phyloP scores from a whole-genome alignment of 2,888 invertebrate genomes.

The Drosophila dives region DNA sequence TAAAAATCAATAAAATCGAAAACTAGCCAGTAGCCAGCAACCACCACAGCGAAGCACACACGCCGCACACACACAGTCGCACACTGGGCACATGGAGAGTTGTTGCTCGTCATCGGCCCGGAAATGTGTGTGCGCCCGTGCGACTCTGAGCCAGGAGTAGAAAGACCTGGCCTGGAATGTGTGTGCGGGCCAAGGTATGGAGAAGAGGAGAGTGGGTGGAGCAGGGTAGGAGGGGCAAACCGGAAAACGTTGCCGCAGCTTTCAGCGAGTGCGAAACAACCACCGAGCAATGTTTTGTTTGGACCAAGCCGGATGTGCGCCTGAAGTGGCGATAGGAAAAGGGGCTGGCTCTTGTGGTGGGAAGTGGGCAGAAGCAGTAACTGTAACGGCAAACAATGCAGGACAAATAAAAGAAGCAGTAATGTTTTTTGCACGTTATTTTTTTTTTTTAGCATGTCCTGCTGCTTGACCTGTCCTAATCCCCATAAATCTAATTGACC shows the following conservation, averaged over 20 bases:
- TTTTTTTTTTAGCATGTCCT: slow-evolving; percentile 50
- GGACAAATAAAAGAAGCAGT: slow-evolving; percentile 25
- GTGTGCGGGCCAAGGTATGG: slow-evolving; percentile 2
- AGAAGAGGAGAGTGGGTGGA: background rate
- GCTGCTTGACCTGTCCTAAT: slow-evolving; percentile 58
- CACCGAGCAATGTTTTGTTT: slow-evolving; percentile 71
- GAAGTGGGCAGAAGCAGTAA: slow-evolving; percentile 1
- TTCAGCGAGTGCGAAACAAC: slow-evolving; percentile 58
- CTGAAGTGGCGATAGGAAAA: slow-evolving; percentile 39
- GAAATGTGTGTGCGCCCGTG: slow-evolving; percentile 59
- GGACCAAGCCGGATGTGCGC: slow-evolving; percentile 55
- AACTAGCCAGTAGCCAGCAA: slow-evolving; percentile 68
- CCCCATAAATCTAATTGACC: slow-evolving; percentile 73
- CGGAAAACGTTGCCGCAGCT: slow-evolving; percentile 62
- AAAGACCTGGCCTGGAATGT: slow-evolving; percentile 26
- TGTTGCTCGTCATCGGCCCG: slow-evolving; percentile 40
- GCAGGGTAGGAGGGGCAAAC: slow-evolving; percentile 36
- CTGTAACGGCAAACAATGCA: slow-evolving; percentile 60
- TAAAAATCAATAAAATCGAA: slow-evolving; percentile 78
- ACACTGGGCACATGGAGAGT: slow-evolving; percentile 28
- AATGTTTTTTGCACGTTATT: slow-evolving; percentile 50
- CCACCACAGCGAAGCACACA: slow-evolving; percentile 43
- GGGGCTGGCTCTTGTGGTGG: background rate
- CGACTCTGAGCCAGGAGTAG: slow-evolving; percentile 47
- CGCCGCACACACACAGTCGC: slow-evolving; percentile 8